phyloP scores from a whole-genome alignment of 2,888 invertebrate species.

The Microctonus aethiopoides region DNA sequence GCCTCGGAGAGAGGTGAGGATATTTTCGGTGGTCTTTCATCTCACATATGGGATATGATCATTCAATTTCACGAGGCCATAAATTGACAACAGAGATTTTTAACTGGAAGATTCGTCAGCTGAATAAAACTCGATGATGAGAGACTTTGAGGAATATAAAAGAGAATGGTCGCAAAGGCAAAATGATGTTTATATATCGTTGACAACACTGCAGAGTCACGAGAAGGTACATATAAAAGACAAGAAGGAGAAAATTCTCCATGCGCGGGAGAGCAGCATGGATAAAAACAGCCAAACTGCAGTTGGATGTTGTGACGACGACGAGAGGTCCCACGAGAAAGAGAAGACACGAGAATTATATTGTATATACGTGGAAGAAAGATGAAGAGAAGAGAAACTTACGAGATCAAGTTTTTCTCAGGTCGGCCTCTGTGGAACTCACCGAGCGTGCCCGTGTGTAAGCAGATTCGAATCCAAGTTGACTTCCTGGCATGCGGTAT shows the following conservation, averaged over 20 bases:
- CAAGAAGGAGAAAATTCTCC: constrained; percentile 32
- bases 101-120: background rate
- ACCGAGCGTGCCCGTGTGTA: constrained; percentile 25
- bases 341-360: constrained; percentile 18
- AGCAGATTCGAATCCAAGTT: constrained; percentile 58
- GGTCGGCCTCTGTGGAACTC: constrained; percentile 39
- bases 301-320: constrained; percentile 46
- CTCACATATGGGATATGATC: constrained; percentile 1
- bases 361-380: background rate
- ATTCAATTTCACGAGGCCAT: constrained; percentile 16
- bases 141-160: background rate
- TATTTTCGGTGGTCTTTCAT: constrained; percentile 19
- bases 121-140: constrained; percentile 7
- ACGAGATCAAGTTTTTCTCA: constrained; percentile 66
- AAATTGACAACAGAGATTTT: background rate
- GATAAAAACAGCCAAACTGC: constrained; percentile 55
- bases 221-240: constrained; percentile 7
- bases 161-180: background rate
- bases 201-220: constrained; percentile 2
- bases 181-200: constrained; percentile 10
- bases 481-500: constrained; percentile 65
- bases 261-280: constrained; percentile 40
- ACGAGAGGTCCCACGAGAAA: constrained; percentile 43
- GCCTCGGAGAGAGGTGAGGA: constrained; percentile 10
- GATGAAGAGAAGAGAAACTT: constrained; percentile 37